Evolutionary conservation across 2,888 invertebrate species (phyloP).

Genomic region (Lepidocyrtoides sp.): DNA sequence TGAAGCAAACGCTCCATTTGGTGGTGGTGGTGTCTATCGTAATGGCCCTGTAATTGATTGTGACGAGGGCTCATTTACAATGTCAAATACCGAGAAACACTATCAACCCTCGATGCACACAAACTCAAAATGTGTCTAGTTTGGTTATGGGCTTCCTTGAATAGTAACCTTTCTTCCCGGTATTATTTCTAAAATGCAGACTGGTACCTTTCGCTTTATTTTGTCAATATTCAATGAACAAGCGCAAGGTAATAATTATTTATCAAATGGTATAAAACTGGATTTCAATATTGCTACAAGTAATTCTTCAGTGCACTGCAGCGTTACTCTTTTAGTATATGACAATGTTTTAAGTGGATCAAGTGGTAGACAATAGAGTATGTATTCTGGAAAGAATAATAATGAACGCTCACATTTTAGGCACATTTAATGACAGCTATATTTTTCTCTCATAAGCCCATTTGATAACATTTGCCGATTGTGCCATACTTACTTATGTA

Average conservation of each 20-base stretch:
- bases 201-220: not conserved
- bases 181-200: not conserved
- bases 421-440: not conserved
- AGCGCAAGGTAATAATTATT: not conserved
- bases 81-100: constrained; percentile 63
- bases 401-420: not conserved
- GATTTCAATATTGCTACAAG: too few relatives aligned
- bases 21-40: constrained; percentile 64
- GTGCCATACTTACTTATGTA: too few relatives aligned
- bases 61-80: constrained; percentile 75
- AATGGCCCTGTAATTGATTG: constrained; percentile 76
- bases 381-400: too few relatives aligned
- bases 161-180: not conserved
- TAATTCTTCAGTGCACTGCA: too few relatives aligned
- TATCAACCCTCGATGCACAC: constrained; percentile 5
- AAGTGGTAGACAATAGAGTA: too few relatives aligned
- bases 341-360: too few relatives aligned
- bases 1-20: constrained; percentile 10
- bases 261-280: not conserved
- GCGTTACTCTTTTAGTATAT: too few relatives aligned
- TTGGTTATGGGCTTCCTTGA: not conserved
- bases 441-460: not conserved
- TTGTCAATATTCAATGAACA: not conserved
- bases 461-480: too few relatives aligned
- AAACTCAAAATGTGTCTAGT: not conserved